Base-by-base conservation (phyloP, 2,113 vertebrate species). In the Maccullochella peelii region DNA sequence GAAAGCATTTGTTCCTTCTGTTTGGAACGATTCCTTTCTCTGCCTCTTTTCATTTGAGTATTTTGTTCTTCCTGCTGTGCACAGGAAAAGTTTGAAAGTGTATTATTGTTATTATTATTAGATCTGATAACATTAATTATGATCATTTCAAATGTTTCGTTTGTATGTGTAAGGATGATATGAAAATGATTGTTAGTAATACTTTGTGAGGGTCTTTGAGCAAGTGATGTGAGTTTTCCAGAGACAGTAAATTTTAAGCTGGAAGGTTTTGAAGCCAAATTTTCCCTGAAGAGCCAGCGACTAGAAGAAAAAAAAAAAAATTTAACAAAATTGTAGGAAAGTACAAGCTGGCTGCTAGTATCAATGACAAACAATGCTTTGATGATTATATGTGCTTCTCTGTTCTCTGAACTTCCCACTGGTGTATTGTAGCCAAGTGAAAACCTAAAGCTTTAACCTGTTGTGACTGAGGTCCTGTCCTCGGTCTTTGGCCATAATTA, bases 361-460 rank as follows among this genome's bases (percentile, higher is more conserved):
- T 83, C 90, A 93, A 89, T 18, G 67, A 88, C 69, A 89, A 86
- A 71, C 49, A 88, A 88, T 92, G 89, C 85, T 94, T 95, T 94
- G 94, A 94, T 79, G 59, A 83, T 79, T 87, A 76, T 49, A 85
- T 79, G 55, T 85, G 79, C 71, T 82, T 90, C 62, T 27, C 36
- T 69, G 15, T 27, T 84, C 77, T 50, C 47, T 23, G 14, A 77
- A 50, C 57, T 38, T 83, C 81, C 63, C 55, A 63, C 79, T 77
- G 42, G 58, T 83, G 50, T 83, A 36, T 68, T 79, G 72, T 66
- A 77, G 85, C 76, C 83, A 89, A 81, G 33, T 85, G 62, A 81
- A 85, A 88, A 85, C 62, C 33, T 77, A 89, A 94, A 95, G 94
- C 94, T 94, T 95, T 95, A 95, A 84, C 70, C 76, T 78, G 87